Percentiles rank a stretch among this genome's conserved stretches.
These are phyloP conservation scores for Tuberolachnus salignus DNA, from an alignment of 2,888 invertebrate species.

Conservation along the genomic window DNA sequence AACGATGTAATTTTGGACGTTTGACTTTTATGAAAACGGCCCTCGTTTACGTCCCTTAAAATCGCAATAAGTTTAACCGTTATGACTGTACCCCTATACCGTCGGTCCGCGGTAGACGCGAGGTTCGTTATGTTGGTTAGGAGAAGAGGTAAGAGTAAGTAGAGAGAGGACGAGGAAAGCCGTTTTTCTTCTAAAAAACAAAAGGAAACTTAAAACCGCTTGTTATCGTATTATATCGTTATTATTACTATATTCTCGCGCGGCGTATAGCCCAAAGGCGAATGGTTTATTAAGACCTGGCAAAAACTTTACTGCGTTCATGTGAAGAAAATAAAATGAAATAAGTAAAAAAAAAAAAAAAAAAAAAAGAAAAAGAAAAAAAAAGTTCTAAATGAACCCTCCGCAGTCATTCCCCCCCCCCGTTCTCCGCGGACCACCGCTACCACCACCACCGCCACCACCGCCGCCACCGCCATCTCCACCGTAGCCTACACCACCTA, in stretches of 20 bases:
- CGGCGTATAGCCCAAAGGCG: conserved; percentile 29
- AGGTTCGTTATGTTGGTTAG: not conserved
- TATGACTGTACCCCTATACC: conserved; percentile 18
- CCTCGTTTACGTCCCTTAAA: conserved; percentile 44
- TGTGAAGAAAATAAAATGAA: conserved; percentile 56
- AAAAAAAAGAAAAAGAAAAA: conserved; percentile 32
- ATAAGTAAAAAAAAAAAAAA: conserved; percentile 21
- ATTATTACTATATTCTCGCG: conserved; percentile 49
- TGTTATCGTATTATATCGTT: conserved; percentile 55
- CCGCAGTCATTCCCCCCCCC: conserved; percentile 32
- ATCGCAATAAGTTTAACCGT: conserved; percentile 54
- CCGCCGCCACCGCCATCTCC: not conserved
- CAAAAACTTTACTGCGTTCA: conserved; percentile 54
- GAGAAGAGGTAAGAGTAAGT: not conserved
- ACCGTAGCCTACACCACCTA: not conserved
- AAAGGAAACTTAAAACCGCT: conserved; percentile 55
- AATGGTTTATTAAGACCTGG: conserved; percentile 53
- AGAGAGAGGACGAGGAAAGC: conserved; percentile 21
- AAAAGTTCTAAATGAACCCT: conserved; percentile 56
- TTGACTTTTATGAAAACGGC: conserved; percentile 52
- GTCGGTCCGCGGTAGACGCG: not conserved
- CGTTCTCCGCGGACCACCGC: conserved; percentile 9
- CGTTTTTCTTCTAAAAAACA: conserved; percentile 57
- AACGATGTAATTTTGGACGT: conserved; percentile 50
- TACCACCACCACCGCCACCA: too few species aligned